Percentiles rank a stretch among this genome's conserved stretches.
phyloP scores from a whole-genome alignment of 2,797 vertebrate genomes.

The Anas flavirostris region DNA sequence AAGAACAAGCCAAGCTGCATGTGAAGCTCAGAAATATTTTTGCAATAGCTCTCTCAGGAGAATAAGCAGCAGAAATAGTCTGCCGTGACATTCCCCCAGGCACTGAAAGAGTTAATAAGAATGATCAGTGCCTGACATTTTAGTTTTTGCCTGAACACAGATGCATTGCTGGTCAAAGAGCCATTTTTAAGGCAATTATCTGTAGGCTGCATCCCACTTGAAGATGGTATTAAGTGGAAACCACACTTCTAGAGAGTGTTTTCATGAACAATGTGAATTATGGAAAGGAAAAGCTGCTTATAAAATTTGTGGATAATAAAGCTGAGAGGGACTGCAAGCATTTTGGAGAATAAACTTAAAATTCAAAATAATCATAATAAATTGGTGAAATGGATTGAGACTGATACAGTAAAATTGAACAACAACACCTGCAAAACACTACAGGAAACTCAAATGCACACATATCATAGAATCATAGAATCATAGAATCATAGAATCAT shows the following conservation, averaged over 20 bases:
- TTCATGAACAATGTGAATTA: not conserved
- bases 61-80: not conserved
- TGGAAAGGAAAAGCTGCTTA: not conserved
- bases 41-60: not conserved
- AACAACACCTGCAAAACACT: not conserved
- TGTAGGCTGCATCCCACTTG: not conserved
- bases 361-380: slow-evolving; percentile 4
- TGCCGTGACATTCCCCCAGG: not conserved
- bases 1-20: accelerated
- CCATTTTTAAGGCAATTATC: not conserved
- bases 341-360: not conserved
- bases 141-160: not conserved
- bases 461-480: too few species aligned
- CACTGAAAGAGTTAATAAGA: not conserved
- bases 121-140: not conserved
- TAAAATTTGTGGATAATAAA: not conserved
- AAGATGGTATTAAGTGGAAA: not conserved
- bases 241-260: not conserved
- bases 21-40: not conserved
- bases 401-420: not conserved
- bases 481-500: too few species aligned
- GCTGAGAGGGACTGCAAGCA: not conserved
- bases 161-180: not conserved
- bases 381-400: not conserved
- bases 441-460: not conserved